Conservation (phyloP, 2,888 invertebrate species). For the Harpalus rufipes region DNA sequence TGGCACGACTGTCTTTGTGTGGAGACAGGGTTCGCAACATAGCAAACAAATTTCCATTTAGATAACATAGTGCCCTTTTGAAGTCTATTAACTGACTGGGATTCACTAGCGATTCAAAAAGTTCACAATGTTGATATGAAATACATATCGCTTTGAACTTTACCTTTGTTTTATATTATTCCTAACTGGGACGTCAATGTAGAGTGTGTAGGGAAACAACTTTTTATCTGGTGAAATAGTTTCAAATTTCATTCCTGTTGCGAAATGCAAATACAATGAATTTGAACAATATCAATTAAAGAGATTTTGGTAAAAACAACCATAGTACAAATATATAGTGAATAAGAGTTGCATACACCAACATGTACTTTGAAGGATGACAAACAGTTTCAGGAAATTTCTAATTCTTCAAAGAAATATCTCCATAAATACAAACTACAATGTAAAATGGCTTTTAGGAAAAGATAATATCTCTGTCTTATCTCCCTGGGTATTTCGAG, state of each 20-base stretch:
- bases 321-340: no score
- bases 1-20: constrained; percentile 50
- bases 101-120: constrained; percentile 52
- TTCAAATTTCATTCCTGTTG: not conserved
- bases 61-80: constrained; percentile 59
- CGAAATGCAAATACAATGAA: no score
- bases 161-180: not conserved
- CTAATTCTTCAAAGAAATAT: not conserved
- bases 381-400: no score
- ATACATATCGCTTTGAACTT: constrained; percentile 23
- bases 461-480: not conserved
- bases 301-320: no score
- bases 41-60: constrained; percentile 63
- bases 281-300: no score
- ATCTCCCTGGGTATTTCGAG: not conserved
- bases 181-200: not conserved
- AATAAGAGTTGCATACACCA: no score
- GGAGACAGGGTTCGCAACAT: constrained; percentile 41
- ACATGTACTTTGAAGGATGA: no score
- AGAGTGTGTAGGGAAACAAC: not conserved
- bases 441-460: not conserved
- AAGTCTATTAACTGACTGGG: constrained; percentile 48
- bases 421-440: not conserved
- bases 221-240: not conserved
- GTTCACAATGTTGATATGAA: constrained; percentile 17